Evolutionary conservation across 2,113 vertebrate species (phyloP).

Genomic region (Cranoglanis bouderius): DNA sequence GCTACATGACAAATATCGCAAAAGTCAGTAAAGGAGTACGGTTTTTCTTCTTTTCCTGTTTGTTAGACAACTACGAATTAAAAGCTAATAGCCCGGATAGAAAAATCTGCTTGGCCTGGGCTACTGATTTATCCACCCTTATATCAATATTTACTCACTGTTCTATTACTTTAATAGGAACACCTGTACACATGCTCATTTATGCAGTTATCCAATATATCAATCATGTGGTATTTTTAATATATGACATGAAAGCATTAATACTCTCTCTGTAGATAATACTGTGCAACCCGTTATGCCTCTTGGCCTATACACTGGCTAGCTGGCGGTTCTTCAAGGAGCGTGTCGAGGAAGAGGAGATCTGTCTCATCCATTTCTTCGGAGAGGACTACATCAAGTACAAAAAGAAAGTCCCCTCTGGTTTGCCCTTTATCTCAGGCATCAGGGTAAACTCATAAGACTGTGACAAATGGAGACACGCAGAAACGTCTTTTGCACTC

Average conservation of each 20-base stretch:
- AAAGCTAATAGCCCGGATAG: not conserved
- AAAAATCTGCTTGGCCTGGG: not conserved
- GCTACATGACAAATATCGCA: not conserved
- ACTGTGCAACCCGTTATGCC: slow-evolving; percentile 91
- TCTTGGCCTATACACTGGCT: slow-evolving; percentile 84
- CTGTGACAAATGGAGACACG: slow-evolving; percentile 16
- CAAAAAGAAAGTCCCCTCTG: slow-evolving; percentile 86
- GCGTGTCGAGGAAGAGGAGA: slow-evolving; percentile 92
- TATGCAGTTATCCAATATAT: not conserved
- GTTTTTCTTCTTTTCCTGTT: not conserved
- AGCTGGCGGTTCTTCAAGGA: slow-evolving; percentile 98
- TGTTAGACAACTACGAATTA: not conserved
- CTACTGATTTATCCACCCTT: not conserved
- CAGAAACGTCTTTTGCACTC: slow-evolving; percentile 29
- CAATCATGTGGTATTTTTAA: not conserved
- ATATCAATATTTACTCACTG: not conserved
- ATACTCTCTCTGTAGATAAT: slow-evolving; percentile 75
- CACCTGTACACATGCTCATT: too few species aligned
- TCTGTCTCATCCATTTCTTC: slow-evolving; percentile 92
- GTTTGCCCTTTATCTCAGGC: slow-evolving; percentile 93
- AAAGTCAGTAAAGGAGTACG: not conserved
- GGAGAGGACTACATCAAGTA: slow-evolving; percentile 93
- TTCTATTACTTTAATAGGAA: not conserved
- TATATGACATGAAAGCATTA: not conserved
- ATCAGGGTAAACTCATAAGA: slow-evolving; percentile 82